Evolutionary conservation across 64 coral and sea anemone species (phyloP), one percentile per base, ranked within the genome.

Genomic region (Astreopora myriophthalma): DNA sequence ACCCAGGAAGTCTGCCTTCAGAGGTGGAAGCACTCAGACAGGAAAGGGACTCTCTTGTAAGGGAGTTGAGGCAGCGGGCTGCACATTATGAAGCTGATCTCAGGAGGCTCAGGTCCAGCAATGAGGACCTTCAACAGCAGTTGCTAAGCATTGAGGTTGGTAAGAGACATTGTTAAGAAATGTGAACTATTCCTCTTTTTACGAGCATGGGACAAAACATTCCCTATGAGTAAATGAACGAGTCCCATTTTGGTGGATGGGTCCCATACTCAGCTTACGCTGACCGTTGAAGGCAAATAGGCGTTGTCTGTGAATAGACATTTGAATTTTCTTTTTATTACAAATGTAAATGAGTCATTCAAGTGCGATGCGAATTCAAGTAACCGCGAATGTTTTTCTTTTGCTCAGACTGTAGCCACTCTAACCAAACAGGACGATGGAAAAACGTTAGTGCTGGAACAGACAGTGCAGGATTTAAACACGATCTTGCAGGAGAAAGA

Each of bases 41-140:
- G 9, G 89, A 95, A 35, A 91, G 74, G 70, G 68, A 92, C 9
- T 63, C 32, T 0, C 25, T 95, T 20, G 44, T 64, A 1, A 34
- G 17, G 49, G 57, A 32, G 16, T 49, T 89, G 12, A 79, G 76
- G 20, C 30, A 73, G 22, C 70, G 48, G 32, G 71, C 51, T 14
- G 37, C 60, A 28, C 64, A 52, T 24, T 91, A 85, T 86, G 93
- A 95, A 71, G 71, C 48, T 14, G 85, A 80, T 24, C 42, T 87
- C 14, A 34, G 46, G 23, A 42, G 26, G 12, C 48, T 80, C 11
- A 68, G 52, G 32, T 71, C 32, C 24, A 46, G 39, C 19, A 92
- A 87, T 37, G 65, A 87, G 34, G 94, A 95, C n/a, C 71, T 95
- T 32, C 28, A 92, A 19, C 94, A 95, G 57, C 94, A 92, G 46